These are phyloP conservation scores for Mylabris phalerata DNA, from an alignment of 1,140 invertebrate species.

Conservation along the genomic window DNA sequence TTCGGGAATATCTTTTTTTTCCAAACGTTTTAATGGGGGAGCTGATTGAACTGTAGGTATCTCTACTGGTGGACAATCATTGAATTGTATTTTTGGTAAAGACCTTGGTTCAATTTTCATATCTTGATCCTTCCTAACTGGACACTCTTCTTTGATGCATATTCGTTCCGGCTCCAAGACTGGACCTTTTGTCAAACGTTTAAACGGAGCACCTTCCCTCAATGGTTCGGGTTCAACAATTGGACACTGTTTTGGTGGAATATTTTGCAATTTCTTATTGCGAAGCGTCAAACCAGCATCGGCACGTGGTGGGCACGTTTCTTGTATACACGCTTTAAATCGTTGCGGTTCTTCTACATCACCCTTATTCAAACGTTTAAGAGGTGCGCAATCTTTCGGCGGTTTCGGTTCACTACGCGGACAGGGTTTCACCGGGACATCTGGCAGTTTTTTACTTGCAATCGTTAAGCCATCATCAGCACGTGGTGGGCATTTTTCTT, in stretches of 20 bases:
- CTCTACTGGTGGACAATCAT: slow-evolving; percentile 14
- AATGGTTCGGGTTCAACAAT: background rate
- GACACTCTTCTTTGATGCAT: slow-evolving; percentile 15
- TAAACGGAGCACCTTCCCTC: background rate
- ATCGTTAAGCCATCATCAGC: slow-evolving; percentile 12
- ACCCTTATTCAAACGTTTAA: background rate
- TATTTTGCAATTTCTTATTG: background rate
- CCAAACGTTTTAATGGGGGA: slow-evolving; percentile 11
- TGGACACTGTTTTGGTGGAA: slow-evolving; percentile 6
- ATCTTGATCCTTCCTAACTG: background rate
- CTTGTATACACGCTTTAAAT: slow-evolving; percentile 3
- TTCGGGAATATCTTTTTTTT: slow-evolving; percentile 10
- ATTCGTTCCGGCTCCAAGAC: background rate
- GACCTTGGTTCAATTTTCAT: background rate
- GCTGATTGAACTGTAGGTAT: background rate
- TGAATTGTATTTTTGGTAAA: slow-evolving; percentile 2
- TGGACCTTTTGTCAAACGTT: background rate
- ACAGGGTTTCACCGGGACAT: slow-evolving; percentile 1
- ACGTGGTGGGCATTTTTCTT: slow-evolving; percentile 4
- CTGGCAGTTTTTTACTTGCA: slow-evolving; percentile 9
- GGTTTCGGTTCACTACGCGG: slow-evolving; percentile 14
- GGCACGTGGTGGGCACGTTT: slow-evolving; percentile 5
- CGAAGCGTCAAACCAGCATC: slow-evolving; percentile 9
- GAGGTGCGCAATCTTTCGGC: background rate
- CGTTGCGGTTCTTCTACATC: background rate